Conservation (phyloP, 2,113 vertebrate species). For the Nothocercus julius region DNA sequence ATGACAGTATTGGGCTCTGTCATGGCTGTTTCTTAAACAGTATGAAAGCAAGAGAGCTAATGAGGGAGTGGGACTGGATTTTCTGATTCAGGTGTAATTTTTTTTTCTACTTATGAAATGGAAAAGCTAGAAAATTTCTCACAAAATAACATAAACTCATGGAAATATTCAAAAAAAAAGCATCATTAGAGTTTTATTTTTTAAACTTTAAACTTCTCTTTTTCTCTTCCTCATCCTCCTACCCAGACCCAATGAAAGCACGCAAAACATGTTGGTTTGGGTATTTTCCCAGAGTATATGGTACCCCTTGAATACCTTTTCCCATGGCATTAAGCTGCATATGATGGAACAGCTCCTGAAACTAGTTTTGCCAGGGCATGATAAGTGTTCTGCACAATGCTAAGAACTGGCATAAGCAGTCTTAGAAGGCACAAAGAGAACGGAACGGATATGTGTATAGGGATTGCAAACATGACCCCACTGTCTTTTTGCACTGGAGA, state of each 20-base stretch:
- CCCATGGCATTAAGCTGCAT: neutral
- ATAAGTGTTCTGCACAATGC: neutral
- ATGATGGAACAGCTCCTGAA: neutral
- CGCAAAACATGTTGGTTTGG: fast-evolving
- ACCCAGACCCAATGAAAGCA: neutral
- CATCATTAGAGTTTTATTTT: neutral
- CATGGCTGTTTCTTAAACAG: neutral
- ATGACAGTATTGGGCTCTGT: neutral
- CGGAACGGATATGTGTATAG: neutral
- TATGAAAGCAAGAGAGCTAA: neutral
- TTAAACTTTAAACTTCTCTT: neutral
- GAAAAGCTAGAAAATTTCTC: neutral
- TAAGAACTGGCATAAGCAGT: neutral
- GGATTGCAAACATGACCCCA: neutral
- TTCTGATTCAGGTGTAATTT: neutral
- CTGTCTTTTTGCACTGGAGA: neutral
- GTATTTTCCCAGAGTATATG: neutral
- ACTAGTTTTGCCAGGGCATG: fast-evolving
- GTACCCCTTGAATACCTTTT: neutral
- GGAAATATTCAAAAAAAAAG: neutral
- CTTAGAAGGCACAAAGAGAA: neutral
- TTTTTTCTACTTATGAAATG: neutral
- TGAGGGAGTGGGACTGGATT: neutral
- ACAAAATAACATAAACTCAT: neutral
- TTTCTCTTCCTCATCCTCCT: fast-evolving